Conservation (phyloP, 2,888 invertebrate genomes). For the Apamea epomidion region DNA sequence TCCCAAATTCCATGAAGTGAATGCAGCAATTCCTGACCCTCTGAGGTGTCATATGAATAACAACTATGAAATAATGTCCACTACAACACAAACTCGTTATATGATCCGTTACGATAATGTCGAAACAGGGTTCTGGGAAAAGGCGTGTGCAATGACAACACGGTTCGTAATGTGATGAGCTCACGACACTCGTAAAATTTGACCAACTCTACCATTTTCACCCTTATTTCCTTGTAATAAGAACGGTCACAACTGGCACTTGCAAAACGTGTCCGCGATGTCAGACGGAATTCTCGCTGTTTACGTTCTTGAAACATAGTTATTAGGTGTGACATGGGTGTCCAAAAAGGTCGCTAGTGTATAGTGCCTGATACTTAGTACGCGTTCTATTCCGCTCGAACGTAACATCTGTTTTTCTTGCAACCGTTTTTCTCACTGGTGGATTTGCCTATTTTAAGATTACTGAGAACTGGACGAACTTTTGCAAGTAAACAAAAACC, state of each 20-base stretch:
- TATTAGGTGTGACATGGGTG: slow-evolving; percentile 50
- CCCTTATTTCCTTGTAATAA: slow-evolving; percentile 49
- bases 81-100: slow-evolving; percentile 63
- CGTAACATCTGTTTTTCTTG: slow-evolving; percentile 43
- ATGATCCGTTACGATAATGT: slow-evolving; percentile 67
- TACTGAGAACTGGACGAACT: slow-evolving; percentile 40
- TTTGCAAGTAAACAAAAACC: slow-evolving; percentile 27
- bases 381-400: slow-evolving; percentile 51
- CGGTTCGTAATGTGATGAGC: slow-evolving; percentile 64
- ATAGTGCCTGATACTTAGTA: slow-evolving; percentile 4
- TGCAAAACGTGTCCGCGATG: slow-evolving; percentile 64
- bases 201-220: slow-evolving; percentile 33
- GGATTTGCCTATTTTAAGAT: slow-evolving; percentile 40
- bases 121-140: slow-evolving; percentile 69
- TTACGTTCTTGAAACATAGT: slow-evolving; percentile 61
- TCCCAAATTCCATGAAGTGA: slow-evolving; percentile 53
- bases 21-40: slow-evolving; percentile 46
- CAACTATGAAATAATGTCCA: slow-evolving; percentile 56
- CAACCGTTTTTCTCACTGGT: slow-evolving; percentile 31
- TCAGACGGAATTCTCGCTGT: slow-evolving; percentile 62
- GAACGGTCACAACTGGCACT: slow-evolving; percentile 18
- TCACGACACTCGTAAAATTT: slow-evolving; percentile 52
- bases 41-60: slow-evolving; percentile 63
- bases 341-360: slow-evolving; percentile 40
- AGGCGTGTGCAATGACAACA: slow-evolving; percentile 72